Base-by-base conservation (phyloP, 2,888 invertebrate species). In the Beris morrisii region DNA sequence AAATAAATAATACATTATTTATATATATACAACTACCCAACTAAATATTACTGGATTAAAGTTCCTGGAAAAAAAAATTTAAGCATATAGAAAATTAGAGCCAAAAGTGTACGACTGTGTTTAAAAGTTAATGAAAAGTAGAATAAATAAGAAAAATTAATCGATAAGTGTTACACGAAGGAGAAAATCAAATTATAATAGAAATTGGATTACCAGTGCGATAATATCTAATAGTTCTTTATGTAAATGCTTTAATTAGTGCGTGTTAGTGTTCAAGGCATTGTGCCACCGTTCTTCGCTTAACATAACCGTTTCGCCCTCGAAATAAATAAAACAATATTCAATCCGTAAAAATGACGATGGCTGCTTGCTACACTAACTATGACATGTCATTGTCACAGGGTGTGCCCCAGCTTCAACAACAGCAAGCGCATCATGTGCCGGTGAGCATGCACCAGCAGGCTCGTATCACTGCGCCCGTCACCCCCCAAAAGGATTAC, bases 401-500 rank as follows among this genome's bases (percentile, higher is more conserved):
- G 70, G 74, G 75, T 71, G 74, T 79, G 76, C 73, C 76, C 44
- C 75, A 45, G 69, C 74, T 54, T 58, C 74, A 67, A 31, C 73
- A 73, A 46, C 67, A 68, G 48, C 70, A 69, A 48, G 56, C 56
- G 46, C 54, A 58, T 71, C 74, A 80, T 72, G 74, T 77, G 55
- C 54, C 64, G 55, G 64, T 64, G 45, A 56, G 55, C 48, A 64
- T 64, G 64, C 64, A 64, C 32, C 57, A 65, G 52, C 57, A 65
- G 57, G 7, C 38, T n/a, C 74, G 70, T 73, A 73, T 64, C 75
- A 15, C 50, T 30, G 65, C 71, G 67, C 82, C 71, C 65, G 70
- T 70, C 46, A 68, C 71, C 65, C 83, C 84, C 75, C 86, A 86
- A 80, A 92, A 91, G 84, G 92, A 93, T 82, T 92, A 91, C 83